Base-by-base conservation (phyloP, 2,113 vertebrate genomes). In the Malurus elegans region DNA sequence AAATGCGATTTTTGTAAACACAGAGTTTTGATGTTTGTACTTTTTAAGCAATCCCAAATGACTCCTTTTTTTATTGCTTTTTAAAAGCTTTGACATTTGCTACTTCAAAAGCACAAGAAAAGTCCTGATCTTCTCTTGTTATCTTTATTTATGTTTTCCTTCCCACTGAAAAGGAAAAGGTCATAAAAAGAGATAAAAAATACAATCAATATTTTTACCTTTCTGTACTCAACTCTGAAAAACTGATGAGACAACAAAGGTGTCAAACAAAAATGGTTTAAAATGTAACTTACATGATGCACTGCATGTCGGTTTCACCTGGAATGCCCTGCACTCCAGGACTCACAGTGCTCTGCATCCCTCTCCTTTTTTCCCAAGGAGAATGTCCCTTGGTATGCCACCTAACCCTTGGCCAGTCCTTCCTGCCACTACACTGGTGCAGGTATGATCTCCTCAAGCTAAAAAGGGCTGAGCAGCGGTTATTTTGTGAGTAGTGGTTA, bases 1-100 rank as follows among this genome's bases (percentile, higher is more conserved):
- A 94, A 96, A 94, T 34, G 9, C 61, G 32, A 79, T 40, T 91
- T 95, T 67, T 75, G 58, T 94, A 76, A 93, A 92, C 58, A 92
- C 0, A 48, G n/a, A 50, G 20, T 69, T 90, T 91, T 76, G 71
- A 79, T 62, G 45, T 76, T 88, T 76, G 24, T 51, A 36, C 2
- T 29, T 73, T 95, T 93, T 88, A 91, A 94, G 69, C 26, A 96
- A 76, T 47, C 16, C 71, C 14, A 73, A 66, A 4, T 19, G 50
- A 72, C 69, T 65, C 48, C 0, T 36, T 47, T 74, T 62, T 47
- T 76, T 8, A 31, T 23, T 50, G 24, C 38, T 36, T 92, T 71
- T 86, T 45, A 17, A 80, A 89, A 89, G n/a, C n/a, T 87, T 67
- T 92, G 60, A 71, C 48, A 73, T 79, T 75, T 70, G 10, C 54